These are phyloP conservation scores for Promerops cafer DNA, from an alignment of 2,113 vertebrate genomes.

Conservation along the genomic window DNA sequence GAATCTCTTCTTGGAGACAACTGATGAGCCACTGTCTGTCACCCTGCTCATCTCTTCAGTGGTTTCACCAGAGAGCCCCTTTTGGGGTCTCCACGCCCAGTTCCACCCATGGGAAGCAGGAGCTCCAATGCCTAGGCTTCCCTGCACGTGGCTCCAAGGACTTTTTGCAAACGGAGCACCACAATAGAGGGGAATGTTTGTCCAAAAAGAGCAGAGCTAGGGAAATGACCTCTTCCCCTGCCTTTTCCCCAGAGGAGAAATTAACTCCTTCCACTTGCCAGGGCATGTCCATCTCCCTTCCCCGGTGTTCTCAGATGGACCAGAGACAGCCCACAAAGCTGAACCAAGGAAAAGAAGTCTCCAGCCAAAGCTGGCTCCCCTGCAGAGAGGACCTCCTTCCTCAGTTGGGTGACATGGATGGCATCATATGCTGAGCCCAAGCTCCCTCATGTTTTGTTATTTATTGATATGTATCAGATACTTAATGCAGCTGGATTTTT, in stretches of 20 bases:
- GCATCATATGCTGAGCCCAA: neutral
- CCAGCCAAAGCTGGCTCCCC: neutral
- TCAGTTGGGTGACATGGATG: neutral
- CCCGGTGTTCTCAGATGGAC: neutral
- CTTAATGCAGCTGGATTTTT: neutral
- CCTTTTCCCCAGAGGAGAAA: neutral
- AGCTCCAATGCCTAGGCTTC: neutral
- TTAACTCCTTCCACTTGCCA: neutral
- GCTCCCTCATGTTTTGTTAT: neutral
- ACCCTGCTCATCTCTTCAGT: neutral
- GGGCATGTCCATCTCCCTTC: neutral
- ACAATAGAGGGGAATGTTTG: neutral
- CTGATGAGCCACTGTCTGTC: neutral
- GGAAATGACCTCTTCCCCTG: neutral
- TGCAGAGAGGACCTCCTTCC: neutral
- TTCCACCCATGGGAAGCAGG: neutral
- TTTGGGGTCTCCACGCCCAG: neutral
- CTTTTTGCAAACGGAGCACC: neutral
- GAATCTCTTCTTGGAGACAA: neutral
- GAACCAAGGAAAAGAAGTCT: neutral
- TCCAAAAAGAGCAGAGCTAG: neutral
- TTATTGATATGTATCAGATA: neutral
- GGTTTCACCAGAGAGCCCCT: neutral
- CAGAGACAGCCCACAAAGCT: neutral
- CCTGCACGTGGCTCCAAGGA: rapidly evolving